Evolutionary conservation across 2,888 invertebrate species (phyloP).

Genomic region (Drosophila cognata): DNA sequence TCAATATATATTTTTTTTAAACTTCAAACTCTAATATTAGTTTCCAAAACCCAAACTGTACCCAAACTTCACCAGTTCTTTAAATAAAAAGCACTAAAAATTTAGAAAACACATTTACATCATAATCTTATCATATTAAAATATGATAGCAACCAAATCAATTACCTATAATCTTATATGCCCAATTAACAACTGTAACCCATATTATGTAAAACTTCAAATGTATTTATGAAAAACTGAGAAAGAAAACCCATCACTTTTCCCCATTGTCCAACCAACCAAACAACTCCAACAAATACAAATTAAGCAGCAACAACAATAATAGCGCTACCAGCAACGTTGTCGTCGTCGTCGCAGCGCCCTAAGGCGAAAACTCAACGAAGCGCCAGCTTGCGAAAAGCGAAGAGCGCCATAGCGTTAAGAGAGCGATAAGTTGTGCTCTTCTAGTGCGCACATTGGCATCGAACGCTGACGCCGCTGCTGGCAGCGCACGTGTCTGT

Average conservation of each 20-base stretch:
- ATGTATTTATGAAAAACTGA: slow-evolving; percentile 26
- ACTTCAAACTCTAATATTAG: background rate
- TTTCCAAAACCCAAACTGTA: background rate
- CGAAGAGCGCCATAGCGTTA: slow-evolving; percentile 49
- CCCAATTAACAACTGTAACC: slow-evolving; percentile 40
- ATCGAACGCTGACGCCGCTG: slow-evolving; percentile 24
- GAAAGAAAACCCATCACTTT: slow-evolving; percentile 26
- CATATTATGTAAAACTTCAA: slow-evolving; percentile 29
- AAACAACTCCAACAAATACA: slow-evolving; percentile 29
- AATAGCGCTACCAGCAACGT: slow-evolving; percentile 13
- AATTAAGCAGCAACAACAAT: slow-evolving; percentile 1
- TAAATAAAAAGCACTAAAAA: background rate
- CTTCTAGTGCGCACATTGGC: slow-evolving; percentile 30
- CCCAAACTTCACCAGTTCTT: background rate
- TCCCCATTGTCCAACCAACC: slow-evolving; percentile 38
- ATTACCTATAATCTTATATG: slow-evolving; percentile 9
- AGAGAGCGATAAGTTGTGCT: slow-evolving; percentile 49
- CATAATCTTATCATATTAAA: background rate
- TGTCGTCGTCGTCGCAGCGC: slow-evolving; percentile 16
- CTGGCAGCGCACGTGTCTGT: slow-evolving; percentile 60
- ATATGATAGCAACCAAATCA: background rate
- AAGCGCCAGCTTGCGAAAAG: slow-evolving; percentile 40
- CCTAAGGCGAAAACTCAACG: slow-evolving; percentile 68
- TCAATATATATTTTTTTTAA: background rate
- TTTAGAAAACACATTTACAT: background rate